phyloP scores from a whole-genome alignment of 2,797 vertebrate genomes.

The Malacoctenus gilli region DNA sequence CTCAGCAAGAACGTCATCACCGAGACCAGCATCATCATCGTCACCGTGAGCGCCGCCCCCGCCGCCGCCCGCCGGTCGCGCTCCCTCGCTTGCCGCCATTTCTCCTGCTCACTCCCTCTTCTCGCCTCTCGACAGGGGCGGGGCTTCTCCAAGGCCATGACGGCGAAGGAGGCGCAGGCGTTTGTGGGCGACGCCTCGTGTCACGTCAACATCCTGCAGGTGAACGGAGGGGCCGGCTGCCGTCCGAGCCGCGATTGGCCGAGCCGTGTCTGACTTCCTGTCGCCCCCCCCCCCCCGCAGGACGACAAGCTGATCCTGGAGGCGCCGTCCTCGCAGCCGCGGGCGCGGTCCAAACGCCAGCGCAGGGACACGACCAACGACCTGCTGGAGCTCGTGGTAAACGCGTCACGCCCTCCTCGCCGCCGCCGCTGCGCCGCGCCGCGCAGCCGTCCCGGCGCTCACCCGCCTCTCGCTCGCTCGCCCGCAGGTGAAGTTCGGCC shows the following conservation, averaged over 20 bases:
- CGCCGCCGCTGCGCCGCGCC: too few species aligned
- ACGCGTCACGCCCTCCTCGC: too few species aligned
- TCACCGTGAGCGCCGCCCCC: constrained; percentile 61
- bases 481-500: constrained; percentile 90
- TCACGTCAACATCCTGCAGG: constrained; percentile 88
- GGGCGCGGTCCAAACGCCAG: constrained; percentile 81
- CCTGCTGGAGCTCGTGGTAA: constrained; percentile 89
- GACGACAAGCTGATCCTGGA: constrained; percentile 91
- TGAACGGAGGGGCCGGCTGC: too few species aligned
- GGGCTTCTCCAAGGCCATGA: constrained; percentile 92
- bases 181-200: constrained; percentile 90
- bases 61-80: fast-evolving
- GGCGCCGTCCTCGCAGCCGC: constrained; percentile 87
- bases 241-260: too few species aligned
- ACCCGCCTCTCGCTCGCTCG: background rate
- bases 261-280: too few species aligned
- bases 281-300: too few species aligned
- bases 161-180: constrained; percentile 87
- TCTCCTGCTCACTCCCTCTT: background rate
- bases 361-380: constrained; percentile 89
- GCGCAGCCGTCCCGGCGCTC: too few species aligned
- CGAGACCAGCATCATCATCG: constrained; percentile 75
- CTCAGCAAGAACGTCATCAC: constrained; percentile 87
- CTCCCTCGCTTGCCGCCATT: background rate
- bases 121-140: constrained; percentile 79